These are phyloP conservation scores for Trachelus stipa DNA, from an alignment of 2,888 invertebrate genomes.

Conservation along the genomic window DNA sequence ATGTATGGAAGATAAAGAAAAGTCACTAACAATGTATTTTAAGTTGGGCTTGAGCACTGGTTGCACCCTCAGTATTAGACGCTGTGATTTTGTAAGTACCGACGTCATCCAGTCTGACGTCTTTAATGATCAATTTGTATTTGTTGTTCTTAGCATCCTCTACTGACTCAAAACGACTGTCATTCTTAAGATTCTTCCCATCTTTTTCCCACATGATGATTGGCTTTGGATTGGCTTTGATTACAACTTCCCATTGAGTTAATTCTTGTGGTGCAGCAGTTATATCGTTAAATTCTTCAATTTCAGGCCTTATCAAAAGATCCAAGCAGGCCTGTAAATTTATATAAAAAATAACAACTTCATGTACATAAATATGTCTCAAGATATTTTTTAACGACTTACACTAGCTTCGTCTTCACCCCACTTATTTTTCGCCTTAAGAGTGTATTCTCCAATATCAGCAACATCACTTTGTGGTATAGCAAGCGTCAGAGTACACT, in stretches of 20 bases:
- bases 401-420: constrained; percentile 80
- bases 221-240: constrained; percentile 91
- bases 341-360: background rate
- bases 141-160: constrained; percentile 74
- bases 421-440: constrained; percentile 84
- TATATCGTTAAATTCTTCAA: constrained; percentile 80
- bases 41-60: constrained; percentile 76
- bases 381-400: constrained; percentile 39
- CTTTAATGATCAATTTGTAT: constrained; percentile 79
- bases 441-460: constrained; percentile 86
- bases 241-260: constrained; percentile 81
- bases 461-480: constrained; percentile 76
- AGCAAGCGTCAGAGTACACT: constrained; percentile 82
- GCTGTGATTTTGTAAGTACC: constrained; percentile 85
- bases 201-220: constrained; percentile 85
- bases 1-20: background rate
- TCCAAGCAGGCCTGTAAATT: constrained; percentile 75
- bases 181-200: constrained; percentile 72
- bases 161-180: constrained; percentile 71
- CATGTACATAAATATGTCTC: background rate
- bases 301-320: constrained; percentile 82
- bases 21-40: constrained; percentile 77
- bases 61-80: constrained; percentile 81
- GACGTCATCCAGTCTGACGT: constrained; percentile 78
- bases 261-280: constrained; percentile 82